Base-by-base conservation (phyloP, 2,888 invertebrate genomes). In the Heliconius ethilla region DNA sequence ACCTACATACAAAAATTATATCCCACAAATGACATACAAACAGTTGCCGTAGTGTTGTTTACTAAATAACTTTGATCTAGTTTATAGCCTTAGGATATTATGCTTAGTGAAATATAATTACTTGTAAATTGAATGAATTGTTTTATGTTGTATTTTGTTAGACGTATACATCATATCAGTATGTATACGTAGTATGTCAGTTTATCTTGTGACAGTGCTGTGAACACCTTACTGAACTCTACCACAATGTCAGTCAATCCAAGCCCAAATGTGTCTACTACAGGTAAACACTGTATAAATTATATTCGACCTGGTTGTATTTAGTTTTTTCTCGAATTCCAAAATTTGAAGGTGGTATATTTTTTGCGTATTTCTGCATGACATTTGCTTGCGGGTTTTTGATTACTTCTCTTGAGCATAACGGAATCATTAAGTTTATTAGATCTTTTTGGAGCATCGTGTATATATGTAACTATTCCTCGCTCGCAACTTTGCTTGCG, bases 241-340 rank as follows among this genome's bases (percentile, higher is more conserved):
- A 78, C 75, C 77, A 86, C 83, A 72, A 92, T 92, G 92, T 90
- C 92, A 75, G 86, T 86, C 79, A 87, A 89, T 82, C 89, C 90
- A 70, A 86, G 74, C 62, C 25, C 90, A 29, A 85, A 91, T 80
- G 89, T 90, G 67, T 84, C 88, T 70, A 82, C 87, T 90, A 45
- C 78, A 79, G 79, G 79, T 79, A 77, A 77, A 63, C 72, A 79
- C 10, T 10, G 33, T 33, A 11, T 10, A 37, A 9, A 33, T 67
- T 7, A 37, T 67, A 40, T 67, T 67, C n/a, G 11, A 66, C 3
- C 33, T 22, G 33, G 22, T 66, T 33, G 13, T 67, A n/a, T 40
- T 15, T n/a, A 25, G 6, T 33, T 67, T 67, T 67, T 40, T 67
- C 2, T 40, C n/a, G 25, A 13, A 25, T 40, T 25, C 13, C 6